phyloP scores from a whole-genome alignment of 2,888 invertebrate genomes.

The Orchestes rusci region DNA sequence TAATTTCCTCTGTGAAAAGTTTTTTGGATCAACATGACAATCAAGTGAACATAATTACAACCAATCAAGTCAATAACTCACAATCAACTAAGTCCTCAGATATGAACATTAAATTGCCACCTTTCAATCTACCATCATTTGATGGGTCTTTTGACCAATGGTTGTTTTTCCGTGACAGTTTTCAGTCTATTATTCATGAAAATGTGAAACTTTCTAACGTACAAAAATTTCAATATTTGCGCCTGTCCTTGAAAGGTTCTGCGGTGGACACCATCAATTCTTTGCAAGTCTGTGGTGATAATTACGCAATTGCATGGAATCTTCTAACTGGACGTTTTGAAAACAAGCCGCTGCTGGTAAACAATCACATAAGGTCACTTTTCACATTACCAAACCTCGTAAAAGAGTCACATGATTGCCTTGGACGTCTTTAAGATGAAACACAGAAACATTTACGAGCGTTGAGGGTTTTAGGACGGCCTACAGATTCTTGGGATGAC shows the following conservation, averaged over 20 bases:
- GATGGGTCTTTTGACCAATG: slow-evolving; percentile 4
- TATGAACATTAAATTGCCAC: slow-evolving; percentile 2
- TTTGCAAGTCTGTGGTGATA: slow-evolving; percentile 11
- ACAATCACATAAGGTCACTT: slow-evolving; percentile 15
- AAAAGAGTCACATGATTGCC: slow-evolving; percentile 12
- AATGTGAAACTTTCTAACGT: slow-evolving; percentile 7
- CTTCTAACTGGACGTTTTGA: slow-evolving; percentile 17
- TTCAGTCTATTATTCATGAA: slow-evolving; percentile 9
- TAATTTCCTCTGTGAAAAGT: not conserved
- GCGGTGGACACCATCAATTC: slow-evolving; percentile 11
- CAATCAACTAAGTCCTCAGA: not conserved
- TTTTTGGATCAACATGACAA: not conserved
- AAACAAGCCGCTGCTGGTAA: slow-evolving; percentile 18
- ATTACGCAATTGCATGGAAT: slow-evolving; percentile 20
- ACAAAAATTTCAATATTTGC: slow-evolving; percentile 19
- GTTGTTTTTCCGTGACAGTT: slow-evolving; percentile 4
- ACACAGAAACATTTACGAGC: slow-evolving; percentile 13
- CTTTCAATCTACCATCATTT: slow-evolving; percentile 3
- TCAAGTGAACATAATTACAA: not conserved
- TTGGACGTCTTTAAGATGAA: slow-evolving; percentile 13
- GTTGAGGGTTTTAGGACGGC: slow-evolving; percentile 9
- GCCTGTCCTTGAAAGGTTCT: slow-evolving; percentile 13
- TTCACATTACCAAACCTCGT: slow-evolving; percentile 13
- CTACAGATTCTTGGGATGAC: slow-evolving; percentile 18
- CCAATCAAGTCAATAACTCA: not conserved